phyloP scores from a whole-genome alignment of 2,888 invertebrate genomes.

The Microdon myrmicae region DNA sequence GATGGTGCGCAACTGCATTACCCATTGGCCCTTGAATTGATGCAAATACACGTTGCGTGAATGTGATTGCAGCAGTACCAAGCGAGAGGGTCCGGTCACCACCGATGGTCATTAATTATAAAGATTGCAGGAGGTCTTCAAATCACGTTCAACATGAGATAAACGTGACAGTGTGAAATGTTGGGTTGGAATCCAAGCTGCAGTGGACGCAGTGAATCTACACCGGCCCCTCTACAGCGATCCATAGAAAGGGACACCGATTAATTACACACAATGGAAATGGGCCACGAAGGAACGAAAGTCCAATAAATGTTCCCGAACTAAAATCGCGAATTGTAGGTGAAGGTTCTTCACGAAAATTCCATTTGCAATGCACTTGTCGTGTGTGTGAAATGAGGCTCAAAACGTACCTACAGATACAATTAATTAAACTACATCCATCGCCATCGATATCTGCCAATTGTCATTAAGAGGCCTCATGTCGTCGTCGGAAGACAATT shows the following conservation, averaged over 20 bases:
- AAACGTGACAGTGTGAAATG: constrained; percentile 56
- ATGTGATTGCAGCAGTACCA: constrained; percentile 45
- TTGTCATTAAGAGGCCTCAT: constrained; percentile 31
- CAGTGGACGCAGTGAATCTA: constrained; percentile 13
- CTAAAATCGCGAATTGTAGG: constrained; percentile 27
- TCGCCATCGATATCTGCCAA: constrained; percentile 13
- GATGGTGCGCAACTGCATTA: constrained; percentile 32
- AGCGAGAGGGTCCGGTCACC: constrained; percentile 28
- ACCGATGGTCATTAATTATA: constrained; percentile 51
- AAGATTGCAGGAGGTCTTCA: constrained; percentile 57
- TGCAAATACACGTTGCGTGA: constrained; percentile 30
- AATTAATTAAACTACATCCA: constrained; percentile 22
- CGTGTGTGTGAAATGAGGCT: not conserved
- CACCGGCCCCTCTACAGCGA: constrained; percentile 30
- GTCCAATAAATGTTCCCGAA: constrained; percentile 17
- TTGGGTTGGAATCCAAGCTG: constrained; percentile 52
- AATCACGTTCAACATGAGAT: constrained; percentile 55
- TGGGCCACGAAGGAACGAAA: constrained; percentile 40
- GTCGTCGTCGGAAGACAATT: constrained; percentile 26
- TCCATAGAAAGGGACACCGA: constrained; percentile 32
- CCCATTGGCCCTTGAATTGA: constrained; percentile 6
- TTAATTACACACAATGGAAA: constrained; percentile 40
- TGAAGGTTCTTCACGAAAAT: constrained; percentile 31
- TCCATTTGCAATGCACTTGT: constrained; percentile 13
- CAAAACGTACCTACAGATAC: constrained; percentile 6